phyloP scores from a whole-genome alignment of 2,113 vertebrate species.

The Bubo scandiacus region DNA sequence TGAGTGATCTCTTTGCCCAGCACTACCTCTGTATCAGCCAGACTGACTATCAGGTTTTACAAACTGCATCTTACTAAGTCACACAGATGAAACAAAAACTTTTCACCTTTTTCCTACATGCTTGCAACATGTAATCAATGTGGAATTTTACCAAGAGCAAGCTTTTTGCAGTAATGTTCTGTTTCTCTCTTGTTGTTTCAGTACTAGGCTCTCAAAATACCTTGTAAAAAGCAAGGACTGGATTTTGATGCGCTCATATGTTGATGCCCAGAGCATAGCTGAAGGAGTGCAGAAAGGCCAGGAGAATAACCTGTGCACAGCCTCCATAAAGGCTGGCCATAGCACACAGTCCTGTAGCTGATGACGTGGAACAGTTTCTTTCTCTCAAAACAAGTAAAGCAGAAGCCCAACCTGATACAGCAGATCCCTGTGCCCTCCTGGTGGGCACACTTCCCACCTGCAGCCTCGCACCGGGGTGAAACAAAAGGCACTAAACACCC shows the following conservation, averaged over 20 bases:
- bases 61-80: neutral
- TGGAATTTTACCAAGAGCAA: neutral
- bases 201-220: neutral
- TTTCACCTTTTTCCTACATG: neutral
- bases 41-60: neutral
- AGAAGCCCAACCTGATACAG: neutral
- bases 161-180: neutral
- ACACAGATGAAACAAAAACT: neutral
- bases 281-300: neutral
- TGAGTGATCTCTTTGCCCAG: neutral
- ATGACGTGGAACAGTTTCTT: neutral
- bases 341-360: neutral
- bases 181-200: neutral
- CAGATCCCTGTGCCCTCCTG: neutral
- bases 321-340: neutral
- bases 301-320: neutral
- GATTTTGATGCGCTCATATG: accelerated
- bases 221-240: neutral
- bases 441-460: neutral
- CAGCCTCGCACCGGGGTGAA: neutral
- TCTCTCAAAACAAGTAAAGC: neutral
- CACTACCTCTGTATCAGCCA: neutral
- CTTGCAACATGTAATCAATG: neutral
- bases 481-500: neutral
- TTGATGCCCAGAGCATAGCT: neutral